Conservation (phyloP, 2,797 vertebrate genomes). For the Rhinichthys osculus region DNA sequence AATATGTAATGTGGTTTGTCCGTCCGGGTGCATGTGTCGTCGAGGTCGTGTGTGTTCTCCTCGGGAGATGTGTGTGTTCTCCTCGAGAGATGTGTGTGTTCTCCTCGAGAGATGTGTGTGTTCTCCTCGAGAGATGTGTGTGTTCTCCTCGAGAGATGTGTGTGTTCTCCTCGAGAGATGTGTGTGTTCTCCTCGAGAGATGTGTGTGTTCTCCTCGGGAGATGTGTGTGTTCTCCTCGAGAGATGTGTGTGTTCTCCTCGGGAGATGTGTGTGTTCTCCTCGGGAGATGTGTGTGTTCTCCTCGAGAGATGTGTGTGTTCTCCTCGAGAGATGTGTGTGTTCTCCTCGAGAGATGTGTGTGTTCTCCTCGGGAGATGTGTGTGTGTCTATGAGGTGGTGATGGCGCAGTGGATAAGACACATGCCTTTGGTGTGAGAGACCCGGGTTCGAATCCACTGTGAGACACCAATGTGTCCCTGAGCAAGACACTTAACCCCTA, state of each 20-base stretch:
- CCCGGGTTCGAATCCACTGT: too few relatives aligned
- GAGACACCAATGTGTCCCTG: too few relatives aligned
- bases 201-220: conserved; percentile 66
- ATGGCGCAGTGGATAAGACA: too few relatives aligned
- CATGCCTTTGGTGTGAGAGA: too few relatives aligned
- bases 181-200: conserved; percentile 57
- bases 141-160: too few relatives aligned
- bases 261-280: conserved; percentile 68
- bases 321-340: too few relatives aligned
- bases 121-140: conserved; percentile 70
- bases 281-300: too few relatives aligned
- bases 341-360: conserved; percentile 70
- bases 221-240: conserved; percentile 66
- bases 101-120: too few relatives aligned
- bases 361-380: conserved; percentile 68
- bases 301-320: conserved; percentile 69
- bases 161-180: conserved; percentile 69
- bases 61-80: too few relatives aligned
- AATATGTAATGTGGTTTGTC: too few relatives aligned
- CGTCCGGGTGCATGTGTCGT: background rate
- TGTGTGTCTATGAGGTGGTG: too few relatives aligned
- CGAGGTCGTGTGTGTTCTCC: conserved; percentile 2
- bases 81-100: conserved; percentile 69
- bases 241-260: conserved; percentile 61
- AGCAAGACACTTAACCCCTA: too few relatives aligned